phyloP scores from a whole-genome alignment of 2,113 vertebrate genomes.

The Callionymus lyra region DNA sequence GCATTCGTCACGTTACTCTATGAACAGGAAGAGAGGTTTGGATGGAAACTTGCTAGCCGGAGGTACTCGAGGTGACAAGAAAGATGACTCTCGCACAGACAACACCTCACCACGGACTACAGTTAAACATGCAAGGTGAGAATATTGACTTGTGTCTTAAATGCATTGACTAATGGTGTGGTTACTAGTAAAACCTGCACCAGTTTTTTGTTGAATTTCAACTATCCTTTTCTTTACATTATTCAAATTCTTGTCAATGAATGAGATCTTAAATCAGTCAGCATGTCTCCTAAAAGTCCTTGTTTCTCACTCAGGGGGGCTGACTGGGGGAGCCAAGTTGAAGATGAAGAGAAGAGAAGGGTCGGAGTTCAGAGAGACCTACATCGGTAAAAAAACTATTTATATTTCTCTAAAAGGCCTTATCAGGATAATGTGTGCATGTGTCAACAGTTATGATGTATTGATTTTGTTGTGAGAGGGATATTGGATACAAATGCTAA shows the following conservation, averaged over 20 bases:
- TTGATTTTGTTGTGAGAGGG: not conserved
- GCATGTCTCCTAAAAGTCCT: constrained; percentile 66
- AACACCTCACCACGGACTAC: constrained; percentile 10
- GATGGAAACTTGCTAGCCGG: constrained; percentile 68
- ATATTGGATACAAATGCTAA: not conserved
- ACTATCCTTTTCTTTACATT: not conserved
- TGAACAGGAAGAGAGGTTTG: constrained; percentile 75
- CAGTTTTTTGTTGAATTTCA: not conserved
- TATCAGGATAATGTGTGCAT: not conserved
- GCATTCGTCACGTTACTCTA: constrained; percentile 63
- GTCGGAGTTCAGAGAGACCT: constrained; percentile 79
- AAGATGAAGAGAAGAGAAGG: constrained; percentile 81
- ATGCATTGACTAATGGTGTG: not conserved
- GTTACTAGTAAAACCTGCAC: too few species aligned
- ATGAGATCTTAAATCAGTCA: too few species aligned
- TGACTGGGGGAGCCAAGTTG: constrained; percentile 86
- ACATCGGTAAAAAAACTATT: constrained; percentile 68
- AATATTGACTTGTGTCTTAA: not conserved
- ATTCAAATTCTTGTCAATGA: not conserved
- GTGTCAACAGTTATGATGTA: not conserved
- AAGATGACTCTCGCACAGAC: constrained; percentile 3
- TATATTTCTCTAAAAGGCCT: not conserved
- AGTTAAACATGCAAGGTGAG: constrained; percentile 56
- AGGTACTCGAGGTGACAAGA: not conserved
- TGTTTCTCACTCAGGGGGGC: constrained; percentile 55